Percentiles rank a stretch among this genome's conserved stretches.
These are phyloP conservation scores for Myiopsitta monachus DNA, from an alignment of 2,113 vertebrate species.

Conservation along the genomic window DNA sequence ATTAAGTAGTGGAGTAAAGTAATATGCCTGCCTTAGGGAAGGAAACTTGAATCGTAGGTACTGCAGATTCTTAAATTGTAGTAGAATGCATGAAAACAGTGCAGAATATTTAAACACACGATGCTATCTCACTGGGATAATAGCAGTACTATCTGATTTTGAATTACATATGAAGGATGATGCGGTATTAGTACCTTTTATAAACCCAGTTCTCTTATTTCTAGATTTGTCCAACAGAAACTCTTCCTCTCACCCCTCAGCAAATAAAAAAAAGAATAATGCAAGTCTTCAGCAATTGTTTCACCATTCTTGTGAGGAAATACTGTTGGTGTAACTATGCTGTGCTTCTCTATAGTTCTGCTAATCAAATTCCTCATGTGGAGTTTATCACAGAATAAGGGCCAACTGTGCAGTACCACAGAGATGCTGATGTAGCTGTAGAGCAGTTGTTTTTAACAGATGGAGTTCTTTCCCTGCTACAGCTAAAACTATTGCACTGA, in stretches of 20 bases:
- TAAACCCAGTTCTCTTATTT: background rate
- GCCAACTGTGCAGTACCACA: background rate
- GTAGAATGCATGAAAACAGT: background rate
- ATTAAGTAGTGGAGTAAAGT: background rate
- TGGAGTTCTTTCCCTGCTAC: background rate
- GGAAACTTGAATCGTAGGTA: background rate
- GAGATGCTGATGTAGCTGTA: background rate
- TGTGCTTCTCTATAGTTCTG: background rate
- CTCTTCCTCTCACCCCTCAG: background rate
- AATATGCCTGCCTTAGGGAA: background rate
- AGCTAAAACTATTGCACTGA: background rate
- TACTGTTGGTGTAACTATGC: background rate
- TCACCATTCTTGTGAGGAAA: background rate
- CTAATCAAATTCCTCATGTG: background rate
- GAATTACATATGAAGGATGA: background rate
- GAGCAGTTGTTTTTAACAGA: background rate
- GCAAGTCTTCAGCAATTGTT: background rate
- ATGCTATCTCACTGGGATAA: background rate
- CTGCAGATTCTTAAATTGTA: background rate
- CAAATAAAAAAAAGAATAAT: background rate
- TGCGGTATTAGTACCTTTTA: background rate
- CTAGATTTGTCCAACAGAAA: background rate
- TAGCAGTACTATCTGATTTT: background rate
- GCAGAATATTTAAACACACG: background rate
- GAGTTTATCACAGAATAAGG: background rate